These are phyloP conservation scores for Ephialtes manifestator DNA, from an alignment of 2,888 invertebrate species.

Conservation along the genomic window DNA sequence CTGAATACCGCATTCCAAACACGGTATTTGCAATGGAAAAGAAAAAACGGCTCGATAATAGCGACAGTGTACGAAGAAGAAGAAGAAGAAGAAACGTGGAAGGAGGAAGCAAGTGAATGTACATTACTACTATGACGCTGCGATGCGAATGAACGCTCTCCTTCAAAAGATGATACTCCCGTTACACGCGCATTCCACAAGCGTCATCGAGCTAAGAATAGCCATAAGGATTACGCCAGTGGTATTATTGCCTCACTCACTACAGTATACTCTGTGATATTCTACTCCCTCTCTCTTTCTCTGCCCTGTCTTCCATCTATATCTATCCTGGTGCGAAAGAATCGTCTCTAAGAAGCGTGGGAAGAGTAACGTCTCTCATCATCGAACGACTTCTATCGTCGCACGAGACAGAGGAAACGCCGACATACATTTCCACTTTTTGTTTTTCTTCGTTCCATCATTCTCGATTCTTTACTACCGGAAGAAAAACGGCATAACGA, in stretches of 20 bases:
- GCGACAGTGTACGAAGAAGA: constrained; percentile 36
- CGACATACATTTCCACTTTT: constrained; percentile 9
- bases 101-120: constrained; percentile 48
- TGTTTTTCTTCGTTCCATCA: neutral
- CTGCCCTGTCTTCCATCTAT: constrained; percentile 6
- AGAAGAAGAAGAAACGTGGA: constrained; percentile 21
- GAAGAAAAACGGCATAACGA: neutral
- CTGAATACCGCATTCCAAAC: constrained; percentile 37
- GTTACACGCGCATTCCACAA: constrained; percentile 74
- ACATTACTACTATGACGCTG: constrained; percentile 55
- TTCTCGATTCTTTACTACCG: neutral
- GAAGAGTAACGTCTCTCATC: constrained; percentile 53
- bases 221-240: constrained; percentile 69
- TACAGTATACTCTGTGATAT: constrained; percentile 36
- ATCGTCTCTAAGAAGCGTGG: constrained; percentile 52
- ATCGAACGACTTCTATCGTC: constrained; percentile 45
- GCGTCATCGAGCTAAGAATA: constrained; percentile 77
- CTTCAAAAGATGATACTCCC: constrained; percentile 65
- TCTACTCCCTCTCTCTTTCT: constrained; percentile 16
- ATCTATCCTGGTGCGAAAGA: constrained; percentile 30
- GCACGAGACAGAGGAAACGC: constrained; percentile 1
- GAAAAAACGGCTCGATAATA: constrained; percentile 27
- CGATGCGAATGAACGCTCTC: constrained; percentile 52
- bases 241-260: constrained; percentile 71
- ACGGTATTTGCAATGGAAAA: constrained; percentile 34